Conservation (phyloP, 2,888 invertebrate genomes). For the Epinotia demarniana region DNA sequence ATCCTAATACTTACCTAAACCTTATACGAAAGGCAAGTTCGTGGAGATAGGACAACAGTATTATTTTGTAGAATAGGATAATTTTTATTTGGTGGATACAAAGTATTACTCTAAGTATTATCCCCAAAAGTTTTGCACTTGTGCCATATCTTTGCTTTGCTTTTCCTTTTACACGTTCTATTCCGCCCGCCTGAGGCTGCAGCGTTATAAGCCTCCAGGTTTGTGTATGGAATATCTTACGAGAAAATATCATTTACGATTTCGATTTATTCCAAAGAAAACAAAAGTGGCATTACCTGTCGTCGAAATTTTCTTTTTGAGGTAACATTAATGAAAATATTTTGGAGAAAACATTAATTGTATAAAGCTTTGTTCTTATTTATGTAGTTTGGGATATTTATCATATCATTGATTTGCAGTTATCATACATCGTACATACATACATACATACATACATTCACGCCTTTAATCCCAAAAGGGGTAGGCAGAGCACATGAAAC, state of each 20-base stretch:
- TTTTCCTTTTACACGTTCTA: conserved; percentile 43
- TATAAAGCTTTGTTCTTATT: no score
- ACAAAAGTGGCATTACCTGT: conserved; percentile 4
- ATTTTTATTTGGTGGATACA: background rate
- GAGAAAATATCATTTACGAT: conserved; percentile 33
- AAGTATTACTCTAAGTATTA: background rate
- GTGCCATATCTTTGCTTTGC: conserved; percentile 11
- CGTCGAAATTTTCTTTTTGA: background rate
- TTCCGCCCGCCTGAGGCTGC: conserved; percentile 32
- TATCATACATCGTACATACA: no score
- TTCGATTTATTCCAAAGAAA: conserved; percentile 17
- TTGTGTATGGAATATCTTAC: conserved; percentile 29
- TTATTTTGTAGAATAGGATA: background rate
- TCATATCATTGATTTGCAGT: no score
- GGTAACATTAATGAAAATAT: background rate
- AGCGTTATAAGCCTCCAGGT: conserved; percentile 26
- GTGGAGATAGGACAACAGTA: no score
- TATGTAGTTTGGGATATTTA: no score
- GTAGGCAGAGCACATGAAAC: no score
- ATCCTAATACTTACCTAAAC: no score
- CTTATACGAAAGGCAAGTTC: no score
- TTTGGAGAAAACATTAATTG: no score
- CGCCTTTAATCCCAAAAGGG: no score
- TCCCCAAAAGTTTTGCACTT: conserved; percentile 15
- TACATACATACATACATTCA: no score